Evolutionary conservation across 2,113 vertebrate genomes (phyloP), one percentile per base, ranked within the genome.

Genomic region (Labrus mixtus): DNA sequence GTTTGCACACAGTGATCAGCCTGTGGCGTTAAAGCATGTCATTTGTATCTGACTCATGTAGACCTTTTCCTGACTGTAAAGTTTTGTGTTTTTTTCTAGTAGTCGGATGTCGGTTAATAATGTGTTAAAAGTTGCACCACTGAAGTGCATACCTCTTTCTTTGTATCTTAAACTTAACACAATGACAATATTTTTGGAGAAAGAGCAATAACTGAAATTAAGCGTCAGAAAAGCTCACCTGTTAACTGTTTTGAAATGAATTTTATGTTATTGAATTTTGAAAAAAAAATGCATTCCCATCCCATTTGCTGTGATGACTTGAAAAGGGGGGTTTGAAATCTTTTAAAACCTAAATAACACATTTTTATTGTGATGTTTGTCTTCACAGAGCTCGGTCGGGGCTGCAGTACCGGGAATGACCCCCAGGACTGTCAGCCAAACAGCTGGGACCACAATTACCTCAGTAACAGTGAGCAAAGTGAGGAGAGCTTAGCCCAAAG

Each of bases 391-490:
- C 66, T 82, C 94, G 50, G 82, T 87, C 67, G 93, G 89, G 43
- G 63, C 95, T 29, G 91, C 95, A 66, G 95, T 96, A 87, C 94
- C 96, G 36, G 96, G 95, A 89, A 92, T 96, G 58, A 91, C 96
- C 88, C 95, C 96, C 81, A 95, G 96, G 63, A 91, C 95, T 3
- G 94, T 95, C 73, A 95, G 94, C 76, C 95, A 95, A 90, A 82
- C 96, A 59, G 85, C 95, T 25, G 93, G 90, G 9, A 90, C 95
- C 81, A 90, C 95, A 53, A 95, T 96, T 82, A 93, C 96, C 67
- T 94, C 95, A 75, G 93, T 96, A 93, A 96, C 97, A 90, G 94
- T 97, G 93, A 96, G 96, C 89, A 83, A 87, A 36, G 89, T 90
- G 76, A 84, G 88, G 84, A 33, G 25, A 64, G 57, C 23, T n/a